These are phyloP conservation scores for Solenopsis fugax DNA, from an alignment of 1,140 invertebrate genomes.

Conservation along the genomic window DNA sequence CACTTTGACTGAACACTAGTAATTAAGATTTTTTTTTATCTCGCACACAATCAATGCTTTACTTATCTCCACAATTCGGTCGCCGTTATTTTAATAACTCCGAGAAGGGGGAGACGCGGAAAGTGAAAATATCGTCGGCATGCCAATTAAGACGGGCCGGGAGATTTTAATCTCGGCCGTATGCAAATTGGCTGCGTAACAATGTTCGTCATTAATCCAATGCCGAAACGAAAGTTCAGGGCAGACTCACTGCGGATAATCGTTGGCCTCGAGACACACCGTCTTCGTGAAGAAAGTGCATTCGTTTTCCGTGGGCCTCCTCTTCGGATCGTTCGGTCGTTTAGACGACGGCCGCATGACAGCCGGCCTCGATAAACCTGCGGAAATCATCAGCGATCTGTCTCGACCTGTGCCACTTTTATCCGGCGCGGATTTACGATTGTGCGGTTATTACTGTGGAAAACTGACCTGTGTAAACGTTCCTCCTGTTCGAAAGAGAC, in stretches of 20 bases:
- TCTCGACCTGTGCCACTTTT: constrained; percentile 1
- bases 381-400: constrained; percentile 18
- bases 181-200: constrained; percentile 56
- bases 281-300: constrained; percentile 92
- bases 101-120: constrained; percentile 7
- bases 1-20: not conserved
- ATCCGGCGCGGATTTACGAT: not conserved
- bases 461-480: constrained; percentile 81
- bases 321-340: constrained; percentile 73
- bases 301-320: constrained; percentile 82
- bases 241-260: constrained; percentile 92
- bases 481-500: constrained; percentile 78
- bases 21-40: not conserved
- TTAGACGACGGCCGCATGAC: constrained; percentile 72
- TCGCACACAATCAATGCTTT: not conserved
- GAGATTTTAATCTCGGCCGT: constrained; percentile 53
- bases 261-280: constrained; percentile 91
- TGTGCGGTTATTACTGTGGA: not conserved
- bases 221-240: constrained; percentile 56
- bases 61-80: constrained; percentile 35
- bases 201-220: constrained; percentile 63
- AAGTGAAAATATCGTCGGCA: constrained; percentile 51
- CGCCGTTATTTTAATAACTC: not conserved
- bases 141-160: constrained; percentile 52
- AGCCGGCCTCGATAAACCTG: constrained; percentile 68